phyloP scores from a whole-genome alignment of 37 sponge, comb jelly and placozoan species.

The Geodia barretti region DNA sequence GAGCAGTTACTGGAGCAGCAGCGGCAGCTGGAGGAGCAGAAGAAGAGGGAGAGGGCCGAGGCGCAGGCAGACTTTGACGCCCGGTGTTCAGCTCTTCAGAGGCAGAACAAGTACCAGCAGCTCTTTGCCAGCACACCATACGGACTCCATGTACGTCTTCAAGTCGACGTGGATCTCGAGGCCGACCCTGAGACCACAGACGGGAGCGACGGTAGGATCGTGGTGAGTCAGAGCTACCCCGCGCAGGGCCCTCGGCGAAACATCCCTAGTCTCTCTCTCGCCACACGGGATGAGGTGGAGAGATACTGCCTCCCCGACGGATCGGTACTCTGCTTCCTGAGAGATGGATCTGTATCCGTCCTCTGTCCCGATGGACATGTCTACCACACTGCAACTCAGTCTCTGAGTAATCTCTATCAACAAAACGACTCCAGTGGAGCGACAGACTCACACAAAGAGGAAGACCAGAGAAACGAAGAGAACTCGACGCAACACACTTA shows the following conservation, averaged over 20 bases:
- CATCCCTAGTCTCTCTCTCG: neutral
- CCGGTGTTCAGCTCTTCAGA: neutral
- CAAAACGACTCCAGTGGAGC: neutral
- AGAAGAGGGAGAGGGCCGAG: conserved; percentile 19
- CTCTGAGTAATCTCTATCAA: conserved; percentile 14
- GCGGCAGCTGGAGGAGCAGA: conserved; percentile 48
- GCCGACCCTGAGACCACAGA: conserved; percentile 23
- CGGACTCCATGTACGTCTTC: conserved; percentile 66
- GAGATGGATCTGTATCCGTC: conserved; percentile 37
- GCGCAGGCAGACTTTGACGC: conserved; percentile 14
- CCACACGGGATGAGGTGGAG: conserved; percentile 12
- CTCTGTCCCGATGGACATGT: conserved; percentile 54
- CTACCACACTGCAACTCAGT: conserved; percentile 32
- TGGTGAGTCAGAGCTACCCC: conserved; percentile 58
- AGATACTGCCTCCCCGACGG: conserved; percentile 53
- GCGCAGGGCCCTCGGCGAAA: conserved; percentile 5
- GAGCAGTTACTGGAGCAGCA: conserved; percentile 62
- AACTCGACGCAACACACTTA: neutral
- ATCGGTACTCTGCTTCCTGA: conserved; percentile 31
- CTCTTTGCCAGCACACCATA: conserved; percentile 38
- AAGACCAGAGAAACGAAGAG: neutral
- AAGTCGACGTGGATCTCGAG: conserved; percentile 14
- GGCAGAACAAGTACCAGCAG: conserved; percentile 58
- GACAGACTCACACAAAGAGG: neutral
- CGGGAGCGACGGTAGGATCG: conserved; percentile 29